These are phyloP conservation scores for Epinotia demarniana DNA, from an alignment of 2,888 invertebrate species.

Conservation along the genomic window DNA sequence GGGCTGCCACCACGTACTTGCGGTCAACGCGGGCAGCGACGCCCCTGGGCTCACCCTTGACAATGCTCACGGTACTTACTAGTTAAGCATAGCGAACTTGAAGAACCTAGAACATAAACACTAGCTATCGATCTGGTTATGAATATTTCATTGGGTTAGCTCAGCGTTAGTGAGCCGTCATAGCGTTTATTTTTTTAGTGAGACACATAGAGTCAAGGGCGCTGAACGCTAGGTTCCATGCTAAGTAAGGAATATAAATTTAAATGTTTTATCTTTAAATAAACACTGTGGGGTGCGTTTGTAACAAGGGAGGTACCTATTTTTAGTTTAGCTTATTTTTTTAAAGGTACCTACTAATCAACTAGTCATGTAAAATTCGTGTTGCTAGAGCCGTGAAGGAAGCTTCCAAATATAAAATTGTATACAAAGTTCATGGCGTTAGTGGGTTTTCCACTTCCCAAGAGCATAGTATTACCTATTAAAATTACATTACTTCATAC, in stretches of 20 bases:
- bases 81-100: background rate
- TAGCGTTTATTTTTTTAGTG: constrained; percentile 51
- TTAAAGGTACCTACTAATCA: background rate
- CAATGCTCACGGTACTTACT: constrained; percentile 63
- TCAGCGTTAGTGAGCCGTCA: constrained; percentile 50
- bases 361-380: no score
- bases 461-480: no score
- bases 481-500: no score
- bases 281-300: constrained; percentile 23
- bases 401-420: no score
- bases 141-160: constrained; percentile 40
- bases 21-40: constrained; percentile 74
- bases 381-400: no score
- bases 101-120: constrained; percentile 9
- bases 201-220: constrained; percentile 59
- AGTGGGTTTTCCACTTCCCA: no score
- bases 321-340: background rate
- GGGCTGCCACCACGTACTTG: constrained; percentile 75
- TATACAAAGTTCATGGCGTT: no score
- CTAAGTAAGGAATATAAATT: constrained; percentile 46
- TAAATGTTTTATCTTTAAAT: constrained; percentile 45
- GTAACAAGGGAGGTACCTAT: background rate
- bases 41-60: constrained; percentile 69
- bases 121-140: constrained; percentile 33
- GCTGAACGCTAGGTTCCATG: constrained; percentile 56